Evolutionary conservation across 1,140 invertebrate species (phyloP).

Genomic region (Bombus polaris): DNA sequence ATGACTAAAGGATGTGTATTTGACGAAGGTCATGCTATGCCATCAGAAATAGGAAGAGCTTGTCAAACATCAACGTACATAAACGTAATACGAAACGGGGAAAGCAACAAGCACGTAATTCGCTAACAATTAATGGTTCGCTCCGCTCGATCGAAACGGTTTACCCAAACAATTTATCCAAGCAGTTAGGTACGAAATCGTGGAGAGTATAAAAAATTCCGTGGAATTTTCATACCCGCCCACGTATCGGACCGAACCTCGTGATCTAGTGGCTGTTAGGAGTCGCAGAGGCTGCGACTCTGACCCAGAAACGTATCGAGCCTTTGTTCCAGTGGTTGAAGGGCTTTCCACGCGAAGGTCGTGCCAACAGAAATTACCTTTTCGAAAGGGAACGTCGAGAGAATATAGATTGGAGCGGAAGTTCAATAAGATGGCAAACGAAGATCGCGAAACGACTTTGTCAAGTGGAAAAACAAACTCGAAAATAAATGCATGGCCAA

Average conservation of each 20-base stretch:
- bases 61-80: no score
- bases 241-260: background rate
- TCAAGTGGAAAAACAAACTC: background rate
- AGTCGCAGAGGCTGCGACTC: background rate
- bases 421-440: no score
- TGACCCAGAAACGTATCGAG: conserved; percentile 28
- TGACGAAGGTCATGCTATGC: no score
- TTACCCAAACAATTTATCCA: background rate
- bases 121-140: no score
- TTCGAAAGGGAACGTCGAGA: background rate
- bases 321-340: background rate
- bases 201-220: background rate
- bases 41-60: no score
- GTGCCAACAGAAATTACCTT: background rate
- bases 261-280: background rate
- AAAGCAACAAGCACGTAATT: no score
- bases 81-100: no score
- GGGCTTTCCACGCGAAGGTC: conserved; percentile 12
- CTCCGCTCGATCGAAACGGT: no score
- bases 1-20: no score
- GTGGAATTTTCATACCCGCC: background rate
- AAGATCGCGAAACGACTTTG: no score
- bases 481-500: background rate
- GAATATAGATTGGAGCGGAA: background rate
- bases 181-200: background rate